Conservation (phyloP, 2,113 vertebrate species). For the Ameiurus melas region DNA sequence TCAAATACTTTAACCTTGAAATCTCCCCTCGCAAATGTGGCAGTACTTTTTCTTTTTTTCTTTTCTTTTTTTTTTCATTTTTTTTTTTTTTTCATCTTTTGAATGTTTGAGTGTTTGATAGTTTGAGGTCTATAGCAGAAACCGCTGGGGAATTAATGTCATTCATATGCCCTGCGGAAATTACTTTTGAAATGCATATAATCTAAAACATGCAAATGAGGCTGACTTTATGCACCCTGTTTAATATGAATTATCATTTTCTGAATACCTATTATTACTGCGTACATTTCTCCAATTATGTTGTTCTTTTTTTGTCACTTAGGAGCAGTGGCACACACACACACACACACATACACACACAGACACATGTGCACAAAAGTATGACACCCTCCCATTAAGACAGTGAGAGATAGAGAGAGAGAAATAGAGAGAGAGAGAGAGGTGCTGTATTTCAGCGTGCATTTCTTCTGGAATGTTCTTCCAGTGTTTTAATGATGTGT, state of each 20-base stretch:
- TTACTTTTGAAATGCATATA: conserved; percentile 99
- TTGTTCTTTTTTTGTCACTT: conserved; percentile 85
- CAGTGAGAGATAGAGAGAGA: neutral
- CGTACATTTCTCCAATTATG: conserved; percentile 97
- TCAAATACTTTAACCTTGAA: conserved; percentile 83
- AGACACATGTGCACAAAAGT: conserved; percentile 31
- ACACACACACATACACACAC: conserved; percentile 42
- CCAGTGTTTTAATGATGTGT: conserved; percentile 77
- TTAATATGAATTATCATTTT: conserved; percentile 99
- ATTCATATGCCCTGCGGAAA: conserved; percentile 97
- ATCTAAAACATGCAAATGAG: conserved; percentile 99
- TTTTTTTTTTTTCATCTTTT: conserved; percentile 72
- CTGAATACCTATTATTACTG: conserved; percentile 99
- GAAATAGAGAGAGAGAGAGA: neutral
- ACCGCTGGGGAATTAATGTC: conserved; percentile 93
- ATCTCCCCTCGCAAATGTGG: conserved; percentile 76
- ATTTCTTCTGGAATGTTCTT: conserved; percentile 66
- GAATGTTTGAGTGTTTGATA: conserved; percentile 85
- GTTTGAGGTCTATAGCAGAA: conserved; percentile 80
- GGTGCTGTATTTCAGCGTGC: conserved; percentile 18
- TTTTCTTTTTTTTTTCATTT: conserved; percentile 66
- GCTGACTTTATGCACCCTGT: conserved; percentile 96
- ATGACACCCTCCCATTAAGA: conserved; percentile 51
- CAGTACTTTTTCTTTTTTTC: conserved; percentile 64
- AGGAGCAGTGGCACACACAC: conserved; percentile 59